Evolutionary conservation across 2,113 vertebrate species (phyloP).

Genomic region (Leuciscus idus): DNA sequence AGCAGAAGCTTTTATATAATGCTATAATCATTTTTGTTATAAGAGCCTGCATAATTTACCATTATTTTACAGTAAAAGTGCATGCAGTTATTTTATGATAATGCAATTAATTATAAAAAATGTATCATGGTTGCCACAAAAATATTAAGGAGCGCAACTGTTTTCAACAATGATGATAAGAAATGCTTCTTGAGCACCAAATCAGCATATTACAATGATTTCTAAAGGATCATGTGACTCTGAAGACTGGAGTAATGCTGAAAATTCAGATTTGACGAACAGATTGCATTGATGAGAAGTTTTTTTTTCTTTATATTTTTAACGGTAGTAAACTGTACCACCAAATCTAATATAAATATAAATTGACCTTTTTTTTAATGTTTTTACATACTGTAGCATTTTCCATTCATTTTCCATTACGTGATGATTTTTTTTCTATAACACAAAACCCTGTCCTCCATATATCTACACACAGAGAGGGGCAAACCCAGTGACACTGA

Average conservation of each 20-base stretch:
- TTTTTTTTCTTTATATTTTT: background rate
- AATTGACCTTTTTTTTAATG: background rate
- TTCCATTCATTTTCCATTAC: background rate
- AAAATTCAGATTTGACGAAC: background rate
- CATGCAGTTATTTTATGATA: too few relatives aligned
- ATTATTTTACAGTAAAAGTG: too few relatives aligned
- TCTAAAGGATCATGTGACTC: background rate
- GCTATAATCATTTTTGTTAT: background rate
- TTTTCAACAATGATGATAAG: background rate
- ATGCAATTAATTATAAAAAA: too few relatives aligned
- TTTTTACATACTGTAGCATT: background rate
- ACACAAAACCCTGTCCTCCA: background rate
- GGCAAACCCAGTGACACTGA: background rate
- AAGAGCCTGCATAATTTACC: too few relatives aligned
- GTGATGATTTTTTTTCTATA: too few relatives aligned
- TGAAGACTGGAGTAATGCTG: background rate
- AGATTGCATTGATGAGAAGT: background rate
- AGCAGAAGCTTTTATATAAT: background rate
- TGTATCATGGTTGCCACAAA: background rate
- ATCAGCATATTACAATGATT: background rate
- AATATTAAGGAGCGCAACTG: too few relatives aligned
- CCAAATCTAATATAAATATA: background rate
- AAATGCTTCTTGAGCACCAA: background rate
- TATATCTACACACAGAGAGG: background rate
- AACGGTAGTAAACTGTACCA: background rate